Evolutionary conservation across 92 coral and sea anemone species (phyloP).

Genomic region (Scolanthus callimorphus): DNA sequence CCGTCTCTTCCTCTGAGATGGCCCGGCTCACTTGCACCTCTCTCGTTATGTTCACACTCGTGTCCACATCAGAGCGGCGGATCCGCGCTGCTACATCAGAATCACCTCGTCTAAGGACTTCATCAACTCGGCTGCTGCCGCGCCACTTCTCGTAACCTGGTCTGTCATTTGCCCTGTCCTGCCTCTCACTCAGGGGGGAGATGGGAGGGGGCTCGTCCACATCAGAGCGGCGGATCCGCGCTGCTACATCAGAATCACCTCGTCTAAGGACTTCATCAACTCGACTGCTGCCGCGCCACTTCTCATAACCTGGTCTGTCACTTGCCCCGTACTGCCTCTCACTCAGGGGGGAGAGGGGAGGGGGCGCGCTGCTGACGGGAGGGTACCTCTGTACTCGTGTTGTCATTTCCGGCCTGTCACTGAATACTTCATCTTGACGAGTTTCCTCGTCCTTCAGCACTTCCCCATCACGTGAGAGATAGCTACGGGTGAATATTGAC

Average conservation of each 20-base stretch:
- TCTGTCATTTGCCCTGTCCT: background rate
- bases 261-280: slow-evolving; percentile 1
- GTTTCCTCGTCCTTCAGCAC: slow-evolving; percentile 29
- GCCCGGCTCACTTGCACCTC: background rate
- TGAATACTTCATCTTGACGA: slow-evolving; percentile 22
- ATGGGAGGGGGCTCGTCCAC: background rate
- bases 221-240: background rate
- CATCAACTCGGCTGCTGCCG: slow-evolving; percentile 4
- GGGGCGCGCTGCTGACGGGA: background rate
- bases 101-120: slow-evolving; percentile 3
- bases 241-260: slow-evolving; percentile 11
- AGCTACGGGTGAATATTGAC: slow-evolving; percentile 9
- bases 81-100: slow-evolving; percentile 13
- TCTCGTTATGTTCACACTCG: slow-evolving; percentile 21
- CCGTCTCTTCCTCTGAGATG: background rate
- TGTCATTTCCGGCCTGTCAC: background rate
- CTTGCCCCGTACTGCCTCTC: background rate
- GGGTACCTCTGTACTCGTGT: background rate
- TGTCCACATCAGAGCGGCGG: slow-evolving; percentile 17
- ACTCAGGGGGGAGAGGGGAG: background rate
- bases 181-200: background rate
- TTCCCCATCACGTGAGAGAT: slow-evolving; percentile 29
- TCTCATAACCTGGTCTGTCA: background rate
- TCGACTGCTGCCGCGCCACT: slow-evolving; percentile 2
- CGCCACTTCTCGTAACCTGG: background rate